These are phyloP conservation scores for Buphagus erythrorhynchus DNA, from an alignment of 2,797 vertebrate species.

Conservation along the genomic window DNA sequence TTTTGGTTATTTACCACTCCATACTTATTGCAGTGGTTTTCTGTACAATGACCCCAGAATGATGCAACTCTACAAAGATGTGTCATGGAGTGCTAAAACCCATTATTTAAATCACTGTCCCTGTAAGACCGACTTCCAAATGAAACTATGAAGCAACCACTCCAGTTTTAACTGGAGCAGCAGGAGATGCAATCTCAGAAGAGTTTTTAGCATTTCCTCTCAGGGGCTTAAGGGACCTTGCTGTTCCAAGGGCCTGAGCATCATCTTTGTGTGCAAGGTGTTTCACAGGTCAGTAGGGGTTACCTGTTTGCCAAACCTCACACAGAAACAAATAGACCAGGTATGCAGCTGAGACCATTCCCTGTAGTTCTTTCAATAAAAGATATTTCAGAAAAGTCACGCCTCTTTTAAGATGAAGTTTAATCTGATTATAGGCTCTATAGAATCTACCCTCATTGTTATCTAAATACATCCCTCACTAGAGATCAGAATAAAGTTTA, in stretches of 20 bases:
- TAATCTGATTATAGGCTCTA: neutral
- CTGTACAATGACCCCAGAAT: neutral
- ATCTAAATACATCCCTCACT: neutral
- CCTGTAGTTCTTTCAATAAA: neutral
- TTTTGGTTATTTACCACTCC: neutral
- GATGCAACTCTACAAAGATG: neutral
- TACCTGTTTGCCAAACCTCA: neutral
- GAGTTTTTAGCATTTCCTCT: neutral
- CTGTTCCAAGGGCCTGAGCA: neutral
- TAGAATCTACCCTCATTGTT: neutral
- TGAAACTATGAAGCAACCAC: neutral
- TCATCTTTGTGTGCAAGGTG: fast-evolving
- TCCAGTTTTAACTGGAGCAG: neutral
- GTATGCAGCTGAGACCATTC: neutral
- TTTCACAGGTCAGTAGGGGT: neutral
- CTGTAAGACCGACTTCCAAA: neutral
- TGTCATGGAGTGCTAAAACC: neutral
- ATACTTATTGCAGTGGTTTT: neutral
- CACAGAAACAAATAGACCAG: neutral
- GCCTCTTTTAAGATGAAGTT: neutral
- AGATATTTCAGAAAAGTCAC: neutral
- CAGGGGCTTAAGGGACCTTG: neutral
- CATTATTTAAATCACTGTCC: neutral
- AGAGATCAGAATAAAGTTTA: neutral
- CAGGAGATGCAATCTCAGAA: neutral